These are phyloP conservation scores for Glomeris maerens DNA, from an alignment of 1,140 invertebrate species.

Conservation along the genomic window DNA sequence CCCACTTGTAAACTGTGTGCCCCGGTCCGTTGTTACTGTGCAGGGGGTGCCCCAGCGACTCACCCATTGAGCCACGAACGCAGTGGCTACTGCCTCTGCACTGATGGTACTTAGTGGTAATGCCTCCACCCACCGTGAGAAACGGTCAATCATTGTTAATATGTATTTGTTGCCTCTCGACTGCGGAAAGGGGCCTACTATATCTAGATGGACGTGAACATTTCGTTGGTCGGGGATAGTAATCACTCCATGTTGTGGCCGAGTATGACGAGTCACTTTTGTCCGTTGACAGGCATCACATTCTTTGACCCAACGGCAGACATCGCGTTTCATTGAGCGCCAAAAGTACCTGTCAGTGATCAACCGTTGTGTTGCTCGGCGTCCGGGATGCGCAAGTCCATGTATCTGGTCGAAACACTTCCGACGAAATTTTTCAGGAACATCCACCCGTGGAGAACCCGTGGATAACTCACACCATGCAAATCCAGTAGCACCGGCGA, in stretches of 20 bases:
- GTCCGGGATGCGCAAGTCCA: not conserved
- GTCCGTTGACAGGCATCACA: not conserved
- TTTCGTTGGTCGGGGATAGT: not conserved
- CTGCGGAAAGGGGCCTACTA: not conserved
- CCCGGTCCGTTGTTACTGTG: slow-evolving; percentile 30
- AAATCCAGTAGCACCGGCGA: too few relatives aligned
- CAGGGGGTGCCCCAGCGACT: slow-evolving; percentile 25
- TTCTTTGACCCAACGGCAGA: not conserved
- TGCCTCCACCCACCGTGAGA: slow-evolving; percentile 17
- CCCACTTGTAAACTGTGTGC: slow-evolving; percentile 27
- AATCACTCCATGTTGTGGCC: not conserved
- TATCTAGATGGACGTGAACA: slow-evolving; percentile 2
- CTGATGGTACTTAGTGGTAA: slow-evolving; percentile 20
- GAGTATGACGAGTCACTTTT: too few relatives aligned
- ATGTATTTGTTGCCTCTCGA: not conserved
- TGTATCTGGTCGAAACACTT: too few relatives aligned
- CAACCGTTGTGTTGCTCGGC: not conserved
- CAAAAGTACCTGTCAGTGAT: not conserved
- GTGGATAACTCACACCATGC: not conserved
- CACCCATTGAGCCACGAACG: slow-evolving; percentile 24
- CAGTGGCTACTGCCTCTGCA: slow-evolving; percentile 22
- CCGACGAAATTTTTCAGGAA: too few relatives aligned
- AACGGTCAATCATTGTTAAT: too few relatives aligned
- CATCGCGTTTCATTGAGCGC: not conserved
- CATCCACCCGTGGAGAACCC: not conserved